These are phyloP conservation scores for Caerostris extrusa DNA, from an alignment of 1,140 invertebrate genomes.

Conservation along the genomic window DNA sequence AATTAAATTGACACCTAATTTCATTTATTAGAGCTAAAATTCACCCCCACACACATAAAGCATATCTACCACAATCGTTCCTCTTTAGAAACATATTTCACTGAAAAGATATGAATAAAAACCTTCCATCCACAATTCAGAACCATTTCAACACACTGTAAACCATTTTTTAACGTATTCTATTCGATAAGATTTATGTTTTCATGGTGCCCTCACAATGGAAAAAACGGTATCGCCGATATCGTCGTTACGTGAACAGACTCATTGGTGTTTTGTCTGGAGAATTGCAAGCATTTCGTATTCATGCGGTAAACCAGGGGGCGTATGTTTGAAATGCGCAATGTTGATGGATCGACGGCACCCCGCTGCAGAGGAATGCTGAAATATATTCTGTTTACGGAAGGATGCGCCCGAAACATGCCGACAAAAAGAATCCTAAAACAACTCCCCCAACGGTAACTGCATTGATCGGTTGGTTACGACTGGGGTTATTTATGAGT, in stretches of 20 bases:
- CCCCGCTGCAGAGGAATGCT: neutral
- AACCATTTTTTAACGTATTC: neutral
- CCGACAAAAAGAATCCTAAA: neutral
- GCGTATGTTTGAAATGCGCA: neutral
- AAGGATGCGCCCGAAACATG: neutral
- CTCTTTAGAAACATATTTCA: no score
- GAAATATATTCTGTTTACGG: neutral
- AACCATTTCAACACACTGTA: neutral
- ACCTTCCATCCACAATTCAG: neutral
- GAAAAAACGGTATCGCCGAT: neutral
- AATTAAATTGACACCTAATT: no score
- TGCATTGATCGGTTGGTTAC: constrained; percentile 11
- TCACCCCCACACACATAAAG: no score
- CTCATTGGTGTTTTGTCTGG: neutral
- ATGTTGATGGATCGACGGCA: neutral
- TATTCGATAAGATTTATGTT: constrained; percentile 6
- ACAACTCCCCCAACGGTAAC: neutral
- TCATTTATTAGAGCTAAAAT: no score
- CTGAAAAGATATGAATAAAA: no score
- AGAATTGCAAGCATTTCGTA: neutral
- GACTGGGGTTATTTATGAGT: neutral
- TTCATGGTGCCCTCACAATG: neutral
- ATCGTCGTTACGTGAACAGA: neutral
- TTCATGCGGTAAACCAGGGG: neutral
- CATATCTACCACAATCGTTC: no score